Evolutionary conservation across 2,113 vertebrate genomes (phyloP).

Genomic region (Mystacornis crossleyi): DNA sequence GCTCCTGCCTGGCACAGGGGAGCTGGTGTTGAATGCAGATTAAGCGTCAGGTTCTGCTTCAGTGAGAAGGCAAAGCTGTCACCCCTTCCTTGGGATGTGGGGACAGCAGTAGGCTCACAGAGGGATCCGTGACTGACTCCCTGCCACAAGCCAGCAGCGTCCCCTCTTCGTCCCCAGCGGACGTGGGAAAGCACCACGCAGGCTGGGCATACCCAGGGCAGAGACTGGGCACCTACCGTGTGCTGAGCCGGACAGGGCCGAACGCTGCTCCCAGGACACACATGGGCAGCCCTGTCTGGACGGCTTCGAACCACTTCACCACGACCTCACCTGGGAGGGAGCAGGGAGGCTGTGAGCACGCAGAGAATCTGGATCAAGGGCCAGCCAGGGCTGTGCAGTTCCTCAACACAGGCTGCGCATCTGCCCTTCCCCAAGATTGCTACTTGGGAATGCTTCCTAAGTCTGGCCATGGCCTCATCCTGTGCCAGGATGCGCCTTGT

Average conservation of each 20-base stretch:
- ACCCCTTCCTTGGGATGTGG: not conserved
- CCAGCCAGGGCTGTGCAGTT: fast-evolving
- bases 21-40: not conserved
- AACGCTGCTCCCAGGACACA: constrained; percentile 89
- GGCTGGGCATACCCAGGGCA: not conserved
- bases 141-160: not conserved
- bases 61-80: not conserved
- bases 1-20: not conserved
- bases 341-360: not conserved
- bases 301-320: constrained; percentile 95
- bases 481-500: not conserved
- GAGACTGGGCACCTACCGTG: constrained; percentile 68
- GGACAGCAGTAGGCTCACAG: not conserved
- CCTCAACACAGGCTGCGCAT: fast-evolving
- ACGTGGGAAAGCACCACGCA: not conserved
- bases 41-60: not conserved
- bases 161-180: not conserved
- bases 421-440: fast-evolving
- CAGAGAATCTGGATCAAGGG: fast-evolving
- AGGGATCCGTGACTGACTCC: not conserved
- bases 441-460: not conserved
- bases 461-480: not conserved
- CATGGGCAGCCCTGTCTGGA: constrained; percentile 95
- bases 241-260: constrained; percentile 84
- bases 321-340: constrained; percentile 86